A percentile compares a stretch with the other conserved stretches of the same genome.
Conservation (phyloP, 2,888 invertebrate genomes). For the Oscheius sp. region DNA sequence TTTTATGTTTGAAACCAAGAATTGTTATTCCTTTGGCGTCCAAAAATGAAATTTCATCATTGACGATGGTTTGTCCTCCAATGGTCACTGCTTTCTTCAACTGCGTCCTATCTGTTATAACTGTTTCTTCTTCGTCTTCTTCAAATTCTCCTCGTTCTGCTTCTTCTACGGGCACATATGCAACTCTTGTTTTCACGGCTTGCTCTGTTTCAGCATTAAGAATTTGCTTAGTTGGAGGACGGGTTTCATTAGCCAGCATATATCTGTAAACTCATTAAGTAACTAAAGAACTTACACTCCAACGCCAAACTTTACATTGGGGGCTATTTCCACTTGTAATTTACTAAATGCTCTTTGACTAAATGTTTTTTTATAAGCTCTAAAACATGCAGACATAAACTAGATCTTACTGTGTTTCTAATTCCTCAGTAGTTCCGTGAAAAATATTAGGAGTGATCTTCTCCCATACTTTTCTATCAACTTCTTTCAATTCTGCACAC, state of each 20-base stretch:
- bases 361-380: constrained; percentile 30
- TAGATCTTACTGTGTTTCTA: constrained; percentile 17
- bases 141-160: neutral
- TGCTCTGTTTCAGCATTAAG: constrained; percentile 26
- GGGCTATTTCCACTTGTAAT: constrained; percentile 24
- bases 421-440: constrained; percentile 8
- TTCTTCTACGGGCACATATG: constrained; percentile 3
- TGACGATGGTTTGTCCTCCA: constrained; percentile 45
- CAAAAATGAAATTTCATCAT: constrained; percentile 34
- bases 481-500: neutral
- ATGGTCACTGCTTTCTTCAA: constrained; percentile 44
- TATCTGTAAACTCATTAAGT: too few species aligned
- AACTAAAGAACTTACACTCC: too few species aligned
- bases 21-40: constrained; percentile 21
- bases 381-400: neutral
- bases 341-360: constrained; percentile 31
- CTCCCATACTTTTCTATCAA: constrained; percentile 20
- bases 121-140: neutral
- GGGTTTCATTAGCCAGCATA: constrained; percentile 3
- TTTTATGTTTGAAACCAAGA: constrained; percentile 24
- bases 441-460: constrained; percentile 14
- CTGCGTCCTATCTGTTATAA: constrained; percentile 12
- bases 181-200: neutral
- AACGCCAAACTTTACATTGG: constrained; percentile 19
- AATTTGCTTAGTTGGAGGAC: constrained; percentile 16